Conservation (phyloP, 2,888 invertebrate genomes). For the Myopa testacea region DNA sequence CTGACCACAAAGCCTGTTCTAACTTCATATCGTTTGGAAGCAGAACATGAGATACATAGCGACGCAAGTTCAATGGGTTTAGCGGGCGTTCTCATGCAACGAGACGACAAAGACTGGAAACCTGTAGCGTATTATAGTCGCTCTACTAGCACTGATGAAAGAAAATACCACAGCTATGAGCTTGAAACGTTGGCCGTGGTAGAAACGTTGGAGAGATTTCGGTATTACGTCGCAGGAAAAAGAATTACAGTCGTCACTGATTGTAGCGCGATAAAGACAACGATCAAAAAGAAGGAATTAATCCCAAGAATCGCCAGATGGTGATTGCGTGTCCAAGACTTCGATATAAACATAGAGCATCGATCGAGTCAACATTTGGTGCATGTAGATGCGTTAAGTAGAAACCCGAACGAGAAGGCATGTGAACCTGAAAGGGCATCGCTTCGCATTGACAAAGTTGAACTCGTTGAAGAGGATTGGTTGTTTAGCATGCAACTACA, state of each 20-base stretch:
- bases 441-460: slow-evolving; percentile 8
- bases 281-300: slow-evolving; percentile 33
- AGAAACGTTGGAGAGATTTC: slow-evolving; percentile 39
- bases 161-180: slow-evolving; percentile 58
- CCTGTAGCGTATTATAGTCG: slow-evolving; percentile 37
- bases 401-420: background rate
- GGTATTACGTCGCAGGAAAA: background rate
- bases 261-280: too few relatives aligned
- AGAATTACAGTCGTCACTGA: too few relatives aligned
- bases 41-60: slow-evolving; percentile 41
- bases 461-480: slow-evolving; percentile 35
- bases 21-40: slow-evolving; percentile 33
- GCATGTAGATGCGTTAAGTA: slow-evolving; percentile 38
- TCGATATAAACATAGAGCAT: slow-evolving; percentile 14
- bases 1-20: too few relatives aligned
- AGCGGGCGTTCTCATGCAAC: background rate
- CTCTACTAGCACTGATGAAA: slow-evolving; percentile 33
- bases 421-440: slow-evolving; percentile 13
- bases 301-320: slow-evolving; percentile 41
- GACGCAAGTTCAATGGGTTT: slow-evolving; percentile 41
- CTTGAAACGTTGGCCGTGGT: slow-evolving; percentile 52
- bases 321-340: too few relatives aligned
- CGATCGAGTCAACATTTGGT: slow-evolving; percentile 35
- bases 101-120: slow-evolving; percentile 23
- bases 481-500: slow-evolving; percentile 29